Percentiles rank a stretch among this genome's conserved stretches.
Conservation (phyloP, 1,140 invertebrate genomes). For the Planococcus citri region DNA sequence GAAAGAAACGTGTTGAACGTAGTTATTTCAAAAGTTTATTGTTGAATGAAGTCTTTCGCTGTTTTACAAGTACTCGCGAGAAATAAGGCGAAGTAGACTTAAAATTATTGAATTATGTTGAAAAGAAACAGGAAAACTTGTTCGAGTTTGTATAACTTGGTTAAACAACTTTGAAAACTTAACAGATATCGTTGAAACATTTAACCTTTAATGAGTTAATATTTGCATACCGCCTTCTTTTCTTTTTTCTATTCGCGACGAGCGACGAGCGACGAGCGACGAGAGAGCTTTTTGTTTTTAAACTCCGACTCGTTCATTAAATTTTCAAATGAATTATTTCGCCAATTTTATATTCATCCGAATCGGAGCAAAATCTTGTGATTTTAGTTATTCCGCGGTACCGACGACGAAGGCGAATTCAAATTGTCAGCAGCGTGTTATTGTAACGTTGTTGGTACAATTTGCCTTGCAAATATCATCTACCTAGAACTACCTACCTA, state of each 20-base stretch:
- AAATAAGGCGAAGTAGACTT: not conserved
- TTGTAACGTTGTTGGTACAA: too few species aligned
- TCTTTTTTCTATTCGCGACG: too few species aligned
- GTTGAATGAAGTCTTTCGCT: not conserved
- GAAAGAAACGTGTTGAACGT: not conserved
- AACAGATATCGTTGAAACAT: not conserved
- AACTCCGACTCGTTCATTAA: not conserved
- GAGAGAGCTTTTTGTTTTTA: not conserved
- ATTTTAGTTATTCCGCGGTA: too few species aligned
- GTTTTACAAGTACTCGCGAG: constrained; percentile 7
- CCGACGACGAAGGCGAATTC: too few species aligned
- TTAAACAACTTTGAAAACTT: constrained; percentile 8
- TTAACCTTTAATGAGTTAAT: constrained; percentile 8
- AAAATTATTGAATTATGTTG: constrained; percentile 1
- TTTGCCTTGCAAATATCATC: too few species aligned
- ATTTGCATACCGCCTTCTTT: not conserved
- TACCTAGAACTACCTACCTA: too few species aligned
- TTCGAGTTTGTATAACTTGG: not conserved
- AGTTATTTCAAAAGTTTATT: not conserved
- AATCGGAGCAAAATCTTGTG: too few species aligned
- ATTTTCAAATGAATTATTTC: not conserved
- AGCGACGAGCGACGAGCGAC: too few species aligned
- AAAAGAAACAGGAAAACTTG: not conserved
- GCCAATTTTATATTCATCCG: not conserved
- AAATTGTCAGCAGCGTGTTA: too few species aligned